Conservation (phyloP, 37 sponge, comb jelly and placozoan genomes). For the Theonella swinhoei region DNA sequence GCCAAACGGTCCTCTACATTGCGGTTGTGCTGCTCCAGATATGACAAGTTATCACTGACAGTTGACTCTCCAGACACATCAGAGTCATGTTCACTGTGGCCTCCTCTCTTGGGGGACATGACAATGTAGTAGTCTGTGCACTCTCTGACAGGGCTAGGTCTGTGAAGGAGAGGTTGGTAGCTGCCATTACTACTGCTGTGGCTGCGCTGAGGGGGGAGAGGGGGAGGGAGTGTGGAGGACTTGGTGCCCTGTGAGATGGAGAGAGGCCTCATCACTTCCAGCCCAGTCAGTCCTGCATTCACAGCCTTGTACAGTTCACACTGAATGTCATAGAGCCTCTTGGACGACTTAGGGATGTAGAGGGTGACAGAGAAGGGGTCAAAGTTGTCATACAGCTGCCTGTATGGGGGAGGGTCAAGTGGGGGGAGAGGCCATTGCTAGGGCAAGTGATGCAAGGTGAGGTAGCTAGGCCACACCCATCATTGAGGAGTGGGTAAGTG, state of each 20-base stretch:
- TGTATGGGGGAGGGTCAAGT: not conserved
- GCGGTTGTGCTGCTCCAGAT: not conserved
- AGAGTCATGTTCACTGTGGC: not conserved
- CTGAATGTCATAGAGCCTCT: slow-evolving; percentile 55
- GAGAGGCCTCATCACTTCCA: slow-evolving; percentile 13
- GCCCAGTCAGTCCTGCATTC: slow-evolving; percentile 5
- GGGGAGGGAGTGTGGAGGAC: not conserved
- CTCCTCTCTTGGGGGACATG: slow-evolving; percentile 1
- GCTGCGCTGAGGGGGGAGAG: not conserved
- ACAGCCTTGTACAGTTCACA: slow-evolving; percentile 41
- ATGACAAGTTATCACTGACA: not conserved
- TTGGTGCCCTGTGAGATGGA: not conserved
- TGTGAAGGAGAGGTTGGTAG: slow-evolving; percentile 2
- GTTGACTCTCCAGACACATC: slow-evolving; percentile 15
- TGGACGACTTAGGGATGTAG: slow-evolving; percentile 40
- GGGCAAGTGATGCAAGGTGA: too few species aligned
- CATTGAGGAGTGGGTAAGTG: too few species aligned
- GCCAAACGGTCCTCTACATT: not conserved
- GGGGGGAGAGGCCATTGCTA: too few species aligned
- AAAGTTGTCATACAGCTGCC: slow-evolving; percentile 40
- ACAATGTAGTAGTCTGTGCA: slow-evolving; percentile 29
- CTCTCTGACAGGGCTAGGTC: not conserved
- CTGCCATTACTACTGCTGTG: not conserved
- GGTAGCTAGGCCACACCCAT: too few species aligned
- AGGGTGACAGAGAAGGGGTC: slow-evolving; percentile 32